Evolutionary conservation across 2,888 invertebrate genomes (phyloP).

Genomic region (Odontomyia ornata): DNA sequence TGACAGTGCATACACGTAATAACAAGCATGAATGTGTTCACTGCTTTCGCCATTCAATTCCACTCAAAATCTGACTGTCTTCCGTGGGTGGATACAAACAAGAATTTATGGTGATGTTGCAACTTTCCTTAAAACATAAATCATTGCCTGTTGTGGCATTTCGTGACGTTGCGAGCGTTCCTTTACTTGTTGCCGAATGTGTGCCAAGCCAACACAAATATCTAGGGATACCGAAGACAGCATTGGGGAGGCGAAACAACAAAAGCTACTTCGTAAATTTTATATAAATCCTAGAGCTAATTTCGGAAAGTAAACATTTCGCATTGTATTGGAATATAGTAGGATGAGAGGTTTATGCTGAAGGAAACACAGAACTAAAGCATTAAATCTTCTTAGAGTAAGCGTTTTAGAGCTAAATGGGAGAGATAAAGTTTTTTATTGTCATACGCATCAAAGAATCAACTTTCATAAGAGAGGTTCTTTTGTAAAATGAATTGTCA

Average conservation of each 20-base stretch:
- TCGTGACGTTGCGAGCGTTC: background rate
- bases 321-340: background rate
- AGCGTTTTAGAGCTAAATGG: too few species aligned
- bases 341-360: too few species aligned
- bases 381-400: too few species aligned
- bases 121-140: slow-evolving; percentile 19
- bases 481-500: too few species aligned
- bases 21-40: too few species aligned
- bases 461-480: too few species aligned
- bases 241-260: background rate
- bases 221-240: background rate
- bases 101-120: slow-evolving; percentile 28
- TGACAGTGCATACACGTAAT: background rate
- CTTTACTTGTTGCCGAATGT: slow-evolving; percentile 13
- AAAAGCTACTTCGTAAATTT: slow-evolving; percentile 25
- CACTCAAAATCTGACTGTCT: background rate
- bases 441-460: too few species aligned
- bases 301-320: slow-evolving; percentile 25
- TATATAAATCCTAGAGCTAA: slow-evolving; percentile 28
- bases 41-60: background rate
- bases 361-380: too few species aligned
- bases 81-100: background rate
- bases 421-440: too few species aligned
- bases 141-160: slow-evolving; percentile 12
- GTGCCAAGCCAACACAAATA: background rate